Conservation (phyloP, 2,888 invertebrate species). For the Lacanobia oleracea region DNA sequence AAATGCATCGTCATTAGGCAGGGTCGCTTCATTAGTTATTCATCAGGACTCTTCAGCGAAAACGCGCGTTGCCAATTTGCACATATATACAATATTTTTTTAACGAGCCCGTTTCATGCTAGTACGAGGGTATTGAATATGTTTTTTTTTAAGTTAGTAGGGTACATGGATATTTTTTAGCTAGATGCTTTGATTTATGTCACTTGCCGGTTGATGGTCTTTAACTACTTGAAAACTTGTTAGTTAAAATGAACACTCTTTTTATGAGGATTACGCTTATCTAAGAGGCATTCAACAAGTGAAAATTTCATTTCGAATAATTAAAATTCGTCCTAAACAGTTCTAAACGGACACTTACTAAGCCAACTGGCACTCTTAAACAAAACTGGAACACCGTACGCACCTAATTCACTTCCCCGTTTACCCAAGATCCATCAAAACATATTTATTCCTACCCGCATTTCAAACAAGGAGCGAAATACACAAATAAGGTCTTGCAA, state of each 20-base stretch:
- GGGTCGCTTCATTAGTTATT: constrained; percentile 75
- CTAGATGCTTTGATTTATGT: too few species aligned
- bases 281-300: not conserved
- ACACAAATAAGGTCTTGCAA: constrained; percentile 66
- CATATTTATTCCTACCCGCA: constrained; percentile 58
- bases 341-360: not conserved
- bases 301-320: not conserved
- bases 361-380: not conserved
- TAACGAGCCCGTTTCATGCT: constrained; percentile 69
- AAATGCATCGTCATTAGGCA: constrained; percentile 70
- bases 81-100: constrained; percentile 66
- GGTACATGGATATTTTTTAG: not conserved
- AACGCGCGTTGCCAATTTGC: constrained; percentile 70
- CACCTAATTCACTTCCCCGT: constrained; percentile 23
- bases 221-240: not conserved
- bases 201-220: not conserved
- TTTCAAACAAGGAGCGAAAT: constrained; percentile 53
- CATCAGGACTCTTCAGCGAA: constrained; percentile 71
- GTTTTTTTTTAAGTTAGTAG: constrained; percentile 26
- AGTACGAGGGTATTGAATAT: constrained; percentile 45
- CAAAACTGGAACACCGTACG: not conserved
- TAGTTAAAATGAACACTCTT: not conserved
- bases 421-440: constrained; percentile 56
- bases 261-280: not conserved
- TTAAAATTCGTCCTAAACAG: not conserved